Evolutionary conservation across 2,113 vertebrate species (phyloP).

Genomic region (Tupaia tana): DNA sequence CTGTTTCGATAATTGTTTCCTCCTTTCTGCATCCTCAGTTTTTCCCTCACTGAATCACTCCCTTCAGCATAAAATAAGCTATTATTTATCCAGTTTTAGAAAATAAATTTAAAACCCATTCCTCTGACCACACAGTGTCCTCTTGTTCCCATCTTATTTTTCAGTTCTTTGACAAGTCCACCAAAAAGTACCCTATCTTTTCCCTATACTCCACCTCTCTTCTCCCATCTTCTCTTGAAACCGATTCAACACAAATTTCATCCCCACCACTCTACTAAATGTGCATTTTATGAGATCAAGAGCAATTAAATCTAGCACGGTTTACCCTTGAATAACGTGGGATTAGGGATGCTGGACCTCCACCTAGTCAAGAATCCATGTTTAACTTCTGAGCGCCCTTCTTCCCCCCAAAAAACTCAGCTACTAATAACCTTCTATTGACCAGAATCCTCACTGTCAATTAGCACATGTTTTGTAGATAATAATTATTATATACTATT

Average conservation of each 20-base stretch:
- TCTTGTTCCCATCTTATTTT: not conserved
- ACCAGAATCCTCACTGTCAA: too few relatives aligned
- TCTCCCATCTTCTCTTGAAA: slow-evolving; percentile 35
- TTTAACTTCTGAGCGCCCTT: too few relatives aligned
- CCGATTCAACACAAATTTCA: not conserved
- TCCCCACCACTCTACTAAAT: not conserved
- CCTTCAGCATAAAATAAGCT: not conserved
- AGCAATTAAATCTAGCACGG: not conserved
- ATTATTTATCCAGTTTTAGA: slow-evolving; percentile 16
- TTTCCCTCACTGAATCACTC: slow-evolving; percentile 2
- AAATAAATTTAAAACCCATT: slow-evolving; percentile 16
- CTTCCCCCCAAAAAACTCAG: too few relatives aligned
- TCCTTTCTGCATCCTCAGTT: not conserved
- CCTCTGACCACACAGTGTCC: not conserved
- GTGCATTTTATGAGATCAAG: not conserved
- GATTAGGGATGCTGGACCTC: too few relatives aligned
- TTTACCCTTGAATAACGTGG: too few relatives aligned
- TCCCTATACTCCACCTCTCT: not conserved
- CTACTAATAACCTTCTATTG: too few relatives aligned
- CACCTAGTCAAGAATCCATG: too few relatives aligned
- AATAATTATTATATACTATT: too few relatives aligned
- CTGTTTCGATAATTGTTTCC: not conserved
- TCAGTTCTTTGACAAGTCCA: not conserved
- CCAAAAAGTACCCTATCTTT: not conserved
- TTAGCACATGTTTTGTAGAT: too few relatives aligned